Percentiles rank a stretch among this genome's conserved stretches.
phyloP scores from a whole-genome alignment of 1,140 invertebrate species.

The Nylanderia fulva region DNA sequence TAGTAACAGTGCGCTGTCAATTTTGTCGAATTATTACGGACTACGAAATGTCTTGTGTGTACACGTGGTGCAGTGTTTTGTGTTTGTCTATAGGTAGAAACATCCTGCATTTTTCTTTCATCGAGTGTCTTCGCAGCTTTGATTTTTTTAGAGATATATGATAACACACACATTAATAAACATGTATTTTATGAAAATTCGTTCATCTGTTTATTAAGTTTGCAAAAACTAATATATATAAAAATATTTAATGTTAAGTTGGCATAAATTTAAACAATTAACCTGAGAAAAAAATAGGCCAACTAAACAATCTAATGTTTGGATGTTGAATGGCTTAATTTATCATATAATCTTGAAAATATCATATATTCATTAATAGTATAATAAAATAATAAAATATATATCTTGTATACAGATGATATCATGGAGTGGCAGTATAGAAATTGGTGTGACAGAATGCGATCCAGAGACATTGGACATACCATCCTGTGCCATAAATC shows the following conservation, averaged over 20 bases:
- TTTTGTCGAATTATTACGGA: neutral
- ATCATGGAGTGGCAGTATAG: slow-evolving; percentile 96
- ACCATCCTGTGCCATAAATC: slow-evolving; percentile 93
- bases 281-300: too few relatives aligned
- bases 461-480: slow-evolving; percentile 93
- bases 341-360: too few relatives aligned
- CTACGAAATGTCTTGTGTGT: too few relatives aligned
- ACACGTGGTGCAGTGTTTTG: neutral
- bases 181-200: neutral
- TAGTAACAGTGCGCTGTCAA: too few relatives aligned
- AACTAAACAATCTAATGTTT: too few relatives aligned
- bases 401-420: too few relatives aligned
- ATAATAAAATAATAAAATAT: too few relatives aligned
- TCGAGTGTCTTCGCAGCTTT: neutral
- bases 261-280: too few relatives aligned
- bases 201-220: neutral
- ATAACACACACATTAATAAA: neutral
- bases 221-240: neutral
- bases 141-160: neutral
- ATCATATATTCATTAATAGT: too few relatives aligned
- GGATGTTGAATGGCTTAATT: too few relatives aligned
- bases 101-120: neutral
- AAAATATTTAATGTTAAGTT: too few relatives aligned
- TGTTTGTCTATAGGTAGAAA: neutral
- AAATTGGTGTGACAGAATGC: slow-evolving; percentile 95